phyloP scores from a whole-genome alignment of 2,888 invertebrate species.

The Shargacucullia verbasci region DNA sequence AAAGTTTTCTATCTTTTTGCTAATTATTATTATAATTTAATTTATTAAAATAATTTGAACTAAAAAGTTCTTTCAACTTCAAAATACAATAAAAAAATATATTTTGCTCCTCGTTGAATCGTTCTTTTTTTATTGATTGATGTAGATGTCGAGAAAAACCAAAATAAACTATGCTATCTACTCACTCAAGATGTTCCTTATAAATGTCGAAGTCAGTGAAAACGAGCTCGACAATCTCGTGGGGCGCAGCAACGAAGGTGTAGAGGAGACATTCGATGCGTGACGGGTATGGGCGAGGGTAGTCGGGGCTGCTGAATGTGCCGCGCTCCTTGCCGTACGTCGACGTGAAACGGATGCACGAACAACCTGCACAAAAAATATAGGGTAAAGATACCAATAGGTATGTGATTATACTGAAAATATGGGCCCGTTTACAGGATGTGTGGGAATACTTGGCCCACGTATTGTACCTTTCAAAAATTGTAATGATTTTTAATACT shows the following conservation, averaged over 20 bases:
- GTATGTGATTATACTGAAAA: too few relatives aligned
- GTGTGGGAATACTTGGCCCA: too few relatives aligned
- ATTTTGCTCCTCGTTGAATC: too few relatives aligned
- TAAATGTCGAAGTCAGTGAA: conserved; percentile 95
- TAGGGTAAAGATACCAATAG: too few relatives aligned
- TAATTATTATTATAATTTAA: background rate
- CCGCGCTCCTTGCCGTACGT: conserved; percentile 94
- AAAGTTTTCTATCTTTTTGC: conserved; percentile 9
- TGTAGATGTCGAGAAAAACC: too few relatives aligned
- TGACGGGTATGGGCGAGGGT: conserved; percentile 93
- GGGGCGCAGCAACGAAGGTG: conserved; percentile 94
- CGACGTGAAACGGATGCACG: conserved; percentile 94
- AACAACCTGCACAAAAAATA: conserved; percentile 92
- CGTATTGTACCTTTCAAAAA: too few relatives aligned
- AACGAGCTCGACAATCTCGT: conserved; percentile 95
- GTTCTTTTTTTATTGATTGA: too few relatives aligned
- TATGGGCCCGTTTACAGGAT: too few relatives aligned
- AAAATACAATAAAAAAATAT: too few relatives aligned
- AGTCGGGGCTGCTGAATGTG: conserved; percentile 95
- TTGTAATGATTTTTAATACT: too few relatives aligned
- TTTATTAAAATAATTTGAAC: too few relatives aligned
- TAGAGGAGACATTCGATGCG: conserved; percentile 95
- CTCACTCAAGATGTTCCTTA: conserved; percentile 92
- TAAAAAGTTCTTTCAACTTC: too few relatives aligned
- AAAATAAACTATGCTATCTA: conserved; percentile 57